Evolutionary conservation across 2,113 vertebrate species (phyloP).

Genomic region (Loxodonta africana): DNA sequence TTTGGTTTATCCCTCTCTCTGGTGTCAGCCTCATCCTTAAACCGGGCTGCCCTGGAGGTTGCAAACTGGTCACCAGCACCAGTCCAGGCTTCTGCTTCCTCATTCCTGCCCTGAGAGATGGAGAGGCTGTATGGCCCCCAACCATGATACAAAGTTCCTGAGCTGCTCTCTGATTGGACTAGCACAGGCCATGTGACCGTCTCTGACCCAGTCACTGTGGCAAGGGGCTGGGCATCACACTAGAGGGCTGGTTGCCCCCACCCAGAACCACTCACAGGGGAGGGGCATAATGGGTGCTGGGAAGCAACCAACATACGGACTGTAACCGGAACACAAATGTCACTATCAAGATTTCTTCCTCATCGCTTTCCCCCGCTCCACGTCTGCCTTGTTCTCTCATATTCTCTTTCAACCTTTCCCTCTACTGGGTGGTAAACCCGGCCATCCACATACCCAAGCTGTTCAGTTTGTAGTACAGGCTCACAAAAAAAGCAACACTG

Average conservation of each 20-base stretch:
- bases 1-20: neutral
- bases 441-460: neutral
- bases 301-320: neutral
- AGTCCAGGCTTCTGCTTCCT: neutral
- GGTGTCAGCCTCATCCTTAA: neutral
- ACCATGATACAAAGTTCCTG: neutral
- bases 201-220: neutral
- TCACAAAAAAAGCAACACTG: neutral
- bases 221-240: neutral
- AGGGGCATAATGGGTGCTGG: neutral
- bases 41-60: neutral
- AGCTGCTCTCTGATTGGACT: neutral
- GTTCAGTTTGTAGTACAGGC: neutral
- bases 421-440: neutral
- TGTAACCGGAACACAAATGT: neutral
- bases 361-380: rapidly evolving
- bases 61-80: neutral
- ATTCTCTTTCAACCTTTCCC: neutral
- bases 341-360: neutral
- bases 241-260: neutral
- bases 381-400: neutral
- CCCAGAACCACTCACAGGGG: neutral
- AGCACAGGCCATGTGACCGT: neutral
- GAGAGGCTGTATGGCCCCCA: neutral
- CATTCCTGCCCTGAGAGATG: neutral